phyloP scores from a whole-genome alignment of 1,140 invertebrate genomes.

The Eupristina koningsbergeri region DNA sequence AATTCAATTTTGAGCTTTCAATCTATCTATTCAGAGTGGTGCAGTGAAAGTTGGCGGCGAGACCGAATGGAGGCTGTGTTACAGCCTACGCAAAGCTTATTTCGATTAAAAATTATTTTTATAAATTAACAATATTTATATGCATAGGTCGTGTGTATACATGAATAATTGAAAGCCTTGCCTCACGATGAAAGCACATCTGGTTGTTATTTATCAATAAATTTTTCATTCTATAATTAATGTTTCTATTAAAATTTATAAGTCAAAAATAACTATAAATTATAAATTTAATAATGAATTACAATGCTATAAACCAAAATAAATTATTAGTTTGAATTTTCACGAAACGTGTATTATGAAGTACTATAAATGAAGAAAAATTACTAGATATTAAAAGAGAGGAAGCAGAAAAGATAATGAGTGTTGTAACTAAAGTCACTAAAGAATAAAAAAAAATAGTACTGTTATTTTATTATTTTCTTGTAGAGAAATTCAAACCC shows the following conservation, averaged over 20 bases:
- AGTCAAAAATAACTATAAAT: not conserved
- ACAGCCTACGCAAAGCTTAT: too few relatives aligned
- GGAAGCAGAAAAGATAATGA: not conserved
- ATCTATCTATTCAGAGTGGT: not conserved
- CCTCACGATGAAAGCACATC: not conserved
- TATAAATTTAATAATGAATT: not conserved
- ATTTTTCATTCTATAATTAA: not conserved
- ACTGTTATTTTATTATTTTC: not conserved
- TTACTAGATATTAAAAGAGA: not conserved
- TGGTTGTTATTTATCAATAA: too few relatives aligned
- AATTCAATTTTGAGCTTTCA: not conserved
- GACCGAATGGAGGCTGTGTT: not conserved
- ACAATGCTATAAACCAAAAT: too few relatives aligned
- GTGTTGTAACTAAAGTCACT: not conserved
- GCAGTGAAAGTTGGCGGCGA: not conserved
- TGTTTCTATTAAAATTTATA: not conserved
- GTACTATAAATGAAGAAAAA: not conserved
- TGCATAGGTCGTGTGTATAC: not conserved
- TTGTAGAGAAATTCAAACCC: not conserved
- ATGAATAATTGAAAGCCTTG: not conserved
- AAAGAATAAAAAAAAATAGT: not conserved
- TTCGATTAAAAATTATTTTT: too few relatives aligned
- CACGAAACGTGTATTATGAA: too few relatives aligned
- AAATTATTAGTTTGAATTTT: too few relatives aligned
- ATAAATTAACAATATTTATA: too few relatives aligned